phyloP scores from a whole-genome alignment of 2,888 invertebrate species.

The Seira musarum region DNA sequence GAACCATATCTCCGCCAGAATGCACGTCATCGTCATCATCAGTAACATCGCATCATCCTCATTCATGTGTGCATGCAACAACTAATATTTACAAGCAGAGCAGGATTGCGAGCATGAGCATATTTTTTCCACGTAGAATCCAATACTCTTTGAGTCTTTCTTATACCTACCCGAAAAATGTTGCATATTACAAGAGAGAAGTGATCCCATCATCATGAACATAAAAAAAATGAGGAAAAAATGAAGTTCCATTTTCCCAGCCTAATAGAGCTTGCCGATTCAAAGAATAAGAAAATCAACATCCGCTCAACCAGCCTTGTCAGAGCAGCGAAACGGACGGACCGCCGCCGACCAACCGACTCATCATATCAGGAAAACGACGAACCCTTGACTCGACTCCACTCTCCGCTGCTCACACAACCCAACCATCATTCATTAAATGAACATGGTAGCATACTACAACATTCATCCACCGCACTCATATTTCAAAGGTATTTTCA shows the following conservation, averaged over 20 bases:
- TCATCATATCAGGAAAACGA: background rate
- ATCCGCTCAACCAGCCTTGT: background rate
- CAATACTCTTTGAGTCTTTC: too few relatives aligned
- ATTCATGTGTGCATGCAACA: conserved; percentile 40
- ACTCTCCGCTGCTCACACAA: background rate
- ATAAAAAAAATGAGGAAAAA: background rate
- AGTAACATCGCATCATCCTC: conserved; percentile 26
- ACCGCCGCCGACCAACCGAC: background rate
- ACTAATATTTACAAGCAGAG: background rate
- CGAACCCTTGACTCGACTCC: background rate
- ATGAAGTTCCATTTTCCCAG: conserved; percentile 8
- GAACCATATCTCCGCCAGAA: conserved; percentile 44
- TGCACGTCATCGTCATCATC: too few relatives aligned
- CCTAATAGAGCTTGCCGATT: background rate
- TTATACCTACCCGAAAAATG: conserved; percentile 5
- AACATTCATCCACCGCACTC: too few relatives aligned
- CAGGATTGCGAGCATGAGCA: background rate
- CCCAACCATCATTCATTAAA: background rate
- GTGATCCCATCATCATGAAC: background rate
- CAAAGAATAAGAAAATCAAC: background rate
- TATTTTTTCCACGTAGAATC: background rate
- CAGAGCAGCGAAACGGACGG: conserved; percentile 3
- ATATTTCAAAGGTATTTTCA: conserved; percentile 8
- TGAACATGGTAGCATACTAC: background rate
- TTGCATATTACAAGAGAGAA: background rate